Conservation (phyloP, 2,113 vertebrate species). For the Apteryx owenii region DNA sequence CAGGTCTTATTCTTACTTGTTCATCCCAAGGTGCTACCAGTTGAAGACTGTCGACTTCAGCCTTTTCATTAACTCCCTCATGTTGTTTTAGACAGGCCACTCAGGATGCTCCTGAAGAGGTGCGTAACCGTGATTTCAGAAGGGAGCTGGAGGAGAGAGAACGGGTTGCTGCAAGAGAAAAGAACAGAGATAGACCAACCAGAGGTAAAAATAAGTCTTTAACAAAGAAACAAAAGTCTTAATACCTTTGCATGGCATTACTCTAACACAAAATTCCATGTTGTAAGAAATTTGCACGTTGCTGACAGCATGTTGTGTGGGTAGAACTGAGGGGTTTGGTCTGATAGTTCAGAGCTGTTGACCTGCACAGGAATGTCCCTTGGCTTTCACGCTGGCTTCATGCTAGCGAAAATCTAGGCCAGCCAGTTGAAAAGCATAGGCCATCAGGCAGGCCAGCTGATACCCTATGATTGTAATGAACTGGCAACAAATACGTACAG, state of each 20-base stretch:
- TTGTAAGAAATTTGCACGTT: not conserved
- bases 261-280: not conserved
- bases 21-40: not conserved
- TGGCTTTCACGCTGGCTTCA: not conserved
- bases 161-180: constrained; percentile 87
- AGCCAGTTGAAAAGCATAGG: not conserved
- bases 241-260: not conserved
- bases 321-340: not conserved
- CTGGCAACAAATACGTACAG: not conserved
- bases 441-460: not conserved
- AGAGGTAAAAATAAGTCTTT: constrained; percentile 80
- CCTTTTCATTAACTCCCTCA: not conserved
- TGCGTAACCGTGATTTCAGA: constrained; percentile 95
- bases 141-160: constrained; percentile 96
- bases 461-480: not conserved
- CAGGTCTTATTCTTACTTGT: not conserved
- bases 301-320: not conserved
- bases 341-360: not conserved
- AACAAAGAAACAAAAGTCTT: not conserved
- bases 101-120: constrained; percentile 96
- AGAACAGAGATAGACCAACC: constrained; percentile 91
- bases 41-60: not conserved
- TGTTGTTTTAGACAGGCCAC: constrained; percentile 85
- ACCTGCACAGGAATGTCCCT: not conserved
- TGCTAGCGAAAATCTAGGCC: not conserved